Conservation (phyloP, 1,140 invertebrate species). For the Aricia agestis region DNA sequence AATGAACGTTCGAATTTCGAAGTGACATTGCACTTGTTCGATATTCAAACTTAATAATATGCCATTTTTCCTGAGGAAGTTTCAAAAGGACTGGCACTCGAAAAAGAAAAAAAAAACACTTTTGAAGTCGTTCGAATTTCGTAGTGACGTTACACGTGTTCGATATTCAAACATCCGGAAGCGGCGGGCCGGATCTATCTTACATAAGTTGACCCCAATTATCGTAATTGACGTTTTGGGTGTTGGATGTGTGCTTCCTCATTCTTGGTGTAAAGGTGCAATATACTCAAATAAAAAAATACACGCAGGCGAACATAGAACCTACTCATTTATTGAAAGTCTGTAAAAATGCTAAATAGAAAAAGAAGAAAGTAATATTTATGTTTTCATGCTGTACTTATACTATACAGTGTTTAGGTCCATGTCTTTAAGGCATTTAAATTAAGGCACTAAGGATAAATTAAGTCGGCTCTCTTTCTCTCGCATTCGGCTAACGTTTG, state of each 20-base stretch:
- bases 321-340: neutral
- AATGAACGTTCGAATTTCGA: too few species aligned
- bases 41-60: too few species aligned
- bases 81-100: neutral
- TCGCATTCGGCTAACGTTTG: too few species aligned
- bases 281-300: too few species aligned
- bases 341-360: too few species aligned
- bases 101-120: neutral
- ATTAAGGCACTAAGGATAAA: too few species aligned
- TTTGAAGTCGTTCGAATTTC: neutral
- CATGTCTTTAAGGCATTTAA: too few species aligned
- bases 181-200: neutral
- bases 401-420: too few species aligned
- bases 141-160: neutral
- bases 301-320: neutral
- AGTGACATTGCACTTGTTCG: too few species aligned
- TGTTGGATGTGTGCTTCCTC: neutral
- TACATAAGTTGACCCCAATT: neutral
- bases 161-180: constrained; percentile 1
- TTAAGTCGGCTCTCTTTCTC: too few species aligned
- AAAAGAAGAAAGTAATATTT: too few species aligned
- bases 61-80: neutral
- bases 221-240: neutral
- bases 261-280: neutral
- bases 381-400: too few species aligned